Conservation (phyloP, 1,140 invertebrate genomes). For the Panulirus ornatus region DNA sequence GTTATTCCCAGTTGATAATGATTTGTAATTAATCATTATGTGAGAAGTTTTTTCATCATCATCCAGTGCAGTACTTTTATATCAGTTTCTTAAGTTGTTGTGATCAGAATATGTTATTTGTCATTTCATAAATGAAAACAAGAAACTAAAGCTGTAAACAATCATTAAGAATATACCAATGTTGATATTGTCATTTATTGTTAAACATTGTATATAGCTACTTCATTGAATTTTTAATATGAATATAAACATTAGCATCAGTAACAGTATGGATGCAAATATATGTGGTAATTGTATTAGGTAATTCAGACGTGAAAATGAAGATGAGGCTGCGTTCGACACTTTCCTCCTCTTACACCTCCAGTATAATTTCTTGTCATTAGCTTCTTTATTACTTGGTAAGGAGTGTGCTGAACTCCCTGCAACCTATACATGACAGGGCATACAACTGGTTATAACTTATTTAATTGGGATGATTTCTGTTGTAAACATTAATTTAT, state of each 20-base stretch:
- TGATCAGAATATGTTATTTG: conserved; percentile 53
- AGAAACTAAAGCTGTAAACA: conserved; percentile 58
- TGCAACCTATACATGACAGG: no score
- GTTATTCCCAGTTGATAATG: conserved; percentile 6
- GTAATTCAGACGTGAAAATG: conserved; percentile 39
- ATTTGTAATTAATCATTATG: conserved; percentile 19
- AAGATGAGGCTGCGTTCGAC: conserved; percentile 56
- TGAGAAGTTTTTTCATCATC: conserved; percentile 26
- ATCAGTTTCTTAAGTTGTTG: conserved; percentile 34
- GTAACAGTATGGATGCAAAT: conserved; percentile 67
- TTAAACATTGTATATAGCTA: conserved; percentile 67
- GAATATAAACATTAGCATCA: conserved; percentile 49
- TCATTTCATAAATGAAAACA: background rate
- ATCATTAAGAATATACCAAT: conserved; percentile 50
- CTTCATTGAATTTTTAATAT: conserved; percentile 63
- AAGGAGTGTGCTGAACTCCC: background rate
- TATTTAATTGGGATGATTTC: no score
- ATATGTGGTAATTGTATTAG: conserved; percentile 53
- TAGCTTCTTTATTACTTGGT: background rate
- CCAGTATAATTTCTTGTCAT: background rate
- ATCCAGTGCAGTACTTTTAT: conserved; percentile 38
- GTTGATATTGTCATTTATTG: conserved; percentile 60
- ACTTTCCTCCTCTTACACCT: conserved; percentile 18
- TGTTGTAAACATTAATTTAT: no score
- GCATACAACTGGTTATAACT: no score